Percentiles rank a stretch among this genome's conserved stretches.
These are phyloP conservation scores for Varanus salvator DNA, from an alignment of 2,113 vertebrate species.

Conservation along the genomic window DNA sequence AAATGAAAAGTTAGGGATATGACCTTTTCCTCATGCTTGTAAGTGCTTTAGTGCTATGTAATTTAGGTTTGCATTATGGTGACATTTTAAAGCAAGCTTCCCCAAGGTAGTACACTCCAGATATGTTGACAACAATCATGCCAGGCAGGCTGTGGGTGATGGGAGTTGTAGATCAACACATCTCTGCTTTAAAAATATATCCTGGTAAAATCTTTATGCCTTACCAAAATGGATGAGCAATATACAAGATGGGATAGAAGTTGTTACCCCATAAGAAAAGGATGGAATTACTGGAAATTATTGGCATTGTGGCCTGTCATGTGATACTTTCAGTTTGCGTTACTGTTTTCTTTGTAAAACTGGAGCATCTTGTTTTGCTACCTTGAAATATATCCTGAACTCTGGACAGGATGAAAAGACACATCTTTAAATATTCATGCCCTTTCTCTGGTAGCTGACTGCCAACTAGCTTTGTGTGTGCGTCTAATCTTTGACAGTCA, in stretches of 20 bases:
- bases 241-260: background rate
- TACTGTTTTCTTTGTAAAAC: rapidly evolving
- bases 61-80: background rate
- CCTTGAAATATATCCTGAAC: background rate
- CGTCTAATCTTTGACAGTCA: background rate
- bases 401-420: background rate
- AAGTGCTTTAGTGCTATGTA: background rate
- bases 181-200: background rate
- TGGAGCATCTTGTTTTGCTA: rapidly evolving
- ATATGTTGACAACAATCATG: too few relatives aligned
- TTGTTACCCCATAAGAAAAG: background rate
- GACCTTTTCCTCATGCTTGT: background rate
- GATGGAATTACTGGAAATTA: too few relatives aligned
- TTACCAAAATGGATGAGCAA: rapidly evolving
- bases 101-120: too few relatives aligned
- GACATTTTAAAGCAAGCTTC: background rate
- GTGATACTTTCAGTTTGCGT: background rate
- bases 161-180: too few relatives aligned
- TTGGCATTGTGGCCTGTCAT: background rate
- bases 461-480: conserved; percentile 3
- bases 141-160: too few relatives aligned
- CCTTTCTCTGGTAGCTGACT: background rate
- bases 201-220: background rate
- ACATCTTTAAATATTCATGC: conserved; percentile 34
- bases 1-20: background rate